Evolutionary conservation across 1,140 invertebrate genomes (phyloP).

Genomic region (Chlorops oryzae): DNA sequence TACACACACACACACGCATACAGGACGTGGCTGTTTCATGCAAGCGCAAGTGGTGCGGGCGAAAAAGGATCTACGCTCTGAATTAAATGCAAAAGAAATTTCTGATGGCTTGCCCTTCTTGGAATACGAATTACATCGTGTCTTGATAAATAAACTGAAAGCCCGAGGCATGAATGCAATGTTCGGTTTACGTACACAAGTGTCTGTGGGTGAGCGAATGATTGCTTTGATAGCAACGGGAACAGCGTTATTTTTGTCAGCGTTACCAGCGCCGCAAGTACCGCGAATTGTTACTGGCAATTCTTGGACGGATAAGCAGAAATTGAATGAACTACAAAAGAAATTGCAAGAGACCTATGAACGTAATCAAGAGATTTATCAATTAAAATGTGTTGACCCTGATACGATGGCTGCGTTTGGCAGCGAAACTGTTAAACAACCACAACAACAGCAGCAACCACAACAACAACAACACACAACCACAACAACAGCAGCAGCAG

Average conservation of each 20-base stretch:
- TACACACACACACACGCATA: not conserved
- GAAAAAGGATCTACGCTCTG: slow-evolving; percentile 73
- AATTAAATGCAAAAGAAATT: slow-evolving; percentile 88
- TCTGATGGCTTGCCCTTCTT: slow-evolving; percentile 89
- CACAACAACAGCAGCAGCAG: no score
- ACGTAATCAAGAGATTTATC: slow-evolving; percentile 64
- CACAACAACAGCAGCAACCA: no score
- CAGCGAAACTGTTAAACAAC: not conserved
- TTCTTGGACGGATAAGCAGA: slow-evolving; percentile 57
- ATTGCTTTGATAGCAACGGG: slow-evolving; percentile 83
- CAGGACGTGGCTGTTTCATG: slow-evolving; percentile 61
- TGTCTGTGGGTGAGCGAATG: slow-evolving; percentile 82
- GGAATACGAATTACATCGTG: slow-evolving; percentile 90
- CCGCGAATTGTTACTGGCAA: slow-evolving; percentile 63
- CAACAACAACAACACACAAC: no score
- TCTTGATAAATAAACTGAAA: slow-evolving; percentile 84
- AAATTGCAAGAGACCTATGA: slow-evolving; percentile 61
- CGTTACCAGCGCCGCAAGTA: slow-evolving; percentile 64
- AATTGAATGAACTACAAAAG: slow-evolving; percentile 60
- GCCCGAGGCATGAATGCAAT: slow-evolving; percentile 92
- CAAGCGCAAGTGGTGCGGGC: slow-evolving; percentile 73
- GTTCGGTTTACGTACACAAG: slow-evolving; percentile 76
- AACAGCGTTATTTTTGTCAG: slow-evolving; percentile 70
- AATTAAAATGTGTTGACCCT: slow-evolving; percentile 51
- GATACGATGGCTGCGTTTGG: slow-evolving; percentile 19